A percentile compares a stretch with the other conserved stretches of the same genome.
Evolutionary conservation across 2,888 invertebrate species (phyloP).

Genomic region (Epirrhoe tristata): DNA sequence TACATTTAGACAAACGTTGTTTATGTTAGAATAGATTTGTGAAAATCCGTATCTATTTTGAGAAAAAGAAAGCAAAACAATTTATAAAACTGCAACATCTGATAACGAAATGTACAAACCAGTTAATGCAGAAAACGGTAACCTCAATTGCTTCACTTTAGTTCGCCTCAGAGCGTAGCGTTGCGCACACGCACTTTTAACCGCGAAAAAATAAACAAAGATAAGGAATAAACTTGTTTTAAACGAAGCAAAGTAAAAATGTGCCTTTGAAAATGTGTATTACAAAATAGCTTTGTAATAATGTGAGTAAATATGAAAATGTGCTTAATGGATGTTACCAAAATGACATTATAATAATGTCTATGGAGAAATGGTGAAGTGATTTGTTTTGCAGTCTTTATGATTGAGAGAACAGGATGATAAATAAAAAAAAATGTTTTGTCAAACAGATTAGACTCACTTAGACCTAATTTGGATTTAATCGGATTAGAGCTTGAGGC

Average conservation of each 20-base stretch:
- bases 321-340: too few relatives aligned
- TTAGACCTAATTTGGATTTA: too few relatives aligned
- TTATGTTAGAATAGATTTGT: too few relatives aligned
- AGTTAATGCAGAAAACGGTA: slow-evolving; percentile 25
- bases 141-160: slow-evolving; percentile 18
- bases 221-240: slow-evolving; percentile 24
- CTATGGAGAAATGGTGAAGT: background rate
- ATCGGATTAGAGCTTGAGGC: too few relatives aligned
- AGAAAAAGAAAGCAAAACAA: too few relatives aligned
- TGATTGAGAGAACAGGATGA: background rate
- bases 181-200: slow-evolving; percentile 21
- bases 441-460: too few relatives aligned
- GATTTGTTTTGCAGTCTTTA: background rate
- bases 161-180: slow-evolving; percentile 4
- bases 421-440: too few relatives aligned
- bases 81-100: slow-evolving; percentile 4
- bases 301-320: too few relatives aligned
- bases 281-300: background rate
- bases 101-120: background rate
- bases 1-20: too few relatives aligned
- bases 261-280: background rate
- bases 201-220: slow-evolving; percentile 29
- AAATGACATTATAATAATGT: too few relatives aligned
- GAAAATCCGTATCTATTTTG: too few relatives aligned
- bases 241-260: slow-evolving; percentile 4